Percentiles rank a stretch among this genome's conserved stretches.
These are phyloP conservation scores for Lasioglossum pauxillum DNA, from an alignment of 2,888 invertebrate genomes.

Conservation along the genomic window DNA sequence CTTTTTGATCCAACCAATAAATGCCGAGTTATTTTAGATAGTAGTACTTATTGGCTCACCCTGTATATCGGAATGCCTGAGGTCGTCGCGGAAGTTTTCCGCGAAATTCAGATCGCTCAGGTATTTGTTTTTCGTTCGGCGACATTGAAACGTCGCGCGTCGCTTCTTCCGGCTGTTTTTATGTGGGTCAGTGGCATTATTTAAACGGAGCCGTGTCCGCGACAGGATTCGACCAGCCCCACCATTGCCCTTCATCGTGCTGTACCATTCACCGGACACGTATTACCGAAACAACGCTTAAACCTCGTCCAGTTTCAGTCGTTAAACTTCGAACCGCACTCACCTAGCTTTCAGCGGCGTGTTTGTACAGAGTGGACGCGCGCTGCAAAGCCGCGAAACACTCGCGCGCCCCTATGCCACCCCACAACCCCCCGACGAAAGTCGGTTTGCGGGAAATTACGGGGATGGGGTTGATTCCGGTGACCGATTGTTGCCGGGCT, in stretches of 20 bases:
- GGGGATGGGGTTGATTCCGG: slow-evolving; percentile 11
- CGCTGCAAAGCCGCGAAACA: slow-evolving; percentile 63
- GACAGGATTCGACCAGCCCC: not conserved
- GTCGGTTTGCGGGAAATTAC: slow-evolving; percentile 56
- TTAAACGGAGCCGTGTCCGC: not conserved
- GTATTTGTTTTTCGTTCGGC: slow-evolving; percentile 21
- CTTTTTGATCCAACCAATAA: no score
- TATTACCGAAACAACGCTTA: slow-evolving; percentile 41
- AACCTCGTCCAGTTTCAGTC: slow-evolving; percentile 49
- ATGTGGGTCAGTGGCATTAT: slow-evolving; percentile 15
- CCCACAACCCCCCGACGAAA: not conserved
- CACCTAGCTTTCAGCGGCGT: slow-evolving; percentile 40
- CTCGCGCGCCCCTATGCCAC: slow-evolving; percentile 30
- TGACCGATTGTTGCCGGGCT: not conserved
- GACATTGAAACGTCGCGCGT: not conserved
- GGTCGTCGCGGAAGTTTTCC: not conserved
- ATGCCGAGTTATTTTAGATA: no score
- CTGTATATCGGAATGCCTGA: no score
- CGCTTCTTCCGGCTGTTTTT: not conserved
- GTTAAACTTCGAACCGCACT: slow-evolving; percentile 52
- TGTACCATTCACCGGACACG: not conserved
- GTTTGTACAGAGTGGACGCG: slow-evolving; percentile 27
- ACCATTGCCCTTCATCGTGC: not conserved
- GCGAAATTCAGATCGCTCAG: slow-evolving; percentile 42
- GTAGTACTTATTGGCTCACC: no score